phyloP scores from a whole-genome alignment of 2,888 invertebrate species.

The Plebejus melissa region DNA sequence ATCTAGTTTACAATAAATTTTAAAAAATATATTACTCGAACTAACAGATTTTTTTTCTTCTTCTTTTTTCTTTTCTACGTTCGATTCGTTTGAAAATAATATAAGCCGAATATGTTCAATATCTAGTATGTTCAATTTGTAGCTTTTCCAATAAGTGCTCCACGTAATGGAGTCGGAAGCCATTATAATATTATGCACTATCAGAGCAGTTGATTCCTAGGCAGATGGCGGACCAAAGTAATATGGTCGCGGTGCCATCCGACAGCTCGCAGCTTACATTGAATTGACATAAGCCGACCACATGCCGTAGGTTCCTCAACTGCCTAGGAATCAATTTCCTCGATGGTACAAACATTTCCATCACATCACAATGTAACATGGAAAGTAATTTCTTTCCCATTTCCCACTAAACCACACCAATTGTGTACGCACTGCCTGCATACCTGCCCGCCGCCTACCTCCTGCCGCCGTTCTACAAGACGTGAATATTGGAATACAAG shows the following conservation, averaged over 20 bases:
- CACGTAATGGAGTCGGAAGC: not conserved
- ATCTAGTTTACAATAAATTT: too few relatives aligned
- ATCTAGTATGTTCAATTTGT: not conserved
- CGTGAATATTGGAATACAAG: constrained; percentile 27
- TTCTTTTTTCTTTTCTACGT: not conserved
- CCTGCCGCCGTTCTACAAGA: constrained; percentile 7
- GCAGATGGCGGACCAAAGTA: too few relatives aligned
- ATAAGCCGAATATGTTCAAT: not conserved
- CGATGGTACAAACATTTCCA: not conserved
- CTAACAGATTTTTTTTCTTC: too few relatives aligned
- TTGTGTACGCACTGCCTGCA: constrained; percentile 10
- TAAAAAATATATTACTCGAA: too few relatives aligned
- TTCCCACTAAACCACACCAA: not conserved
- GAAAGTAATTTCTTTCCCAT: constrained; percentile 4
- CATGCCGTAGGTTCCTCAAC: too few relatives aligned
- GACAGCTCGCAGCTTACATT: too few relatives aligned
- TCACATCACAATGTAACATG: not conserved
- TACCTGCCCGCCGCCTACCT: not conserved
- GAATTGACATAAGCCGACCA: too few relatives aligned
- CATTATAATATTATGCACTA: not conserved
- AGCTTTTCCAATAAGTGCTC: not conserved
- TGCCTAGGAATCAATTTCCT: too few relatives aligned
- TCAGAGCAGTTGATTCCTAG: too few relatives aligned
- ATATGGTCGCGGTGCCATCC: too few relatives aligned
- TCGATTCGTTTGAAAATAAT: not conserved